Conservation (phyloP, 2,888 invertebrate species). For the Sphaerophoria taeniata region DNA sequence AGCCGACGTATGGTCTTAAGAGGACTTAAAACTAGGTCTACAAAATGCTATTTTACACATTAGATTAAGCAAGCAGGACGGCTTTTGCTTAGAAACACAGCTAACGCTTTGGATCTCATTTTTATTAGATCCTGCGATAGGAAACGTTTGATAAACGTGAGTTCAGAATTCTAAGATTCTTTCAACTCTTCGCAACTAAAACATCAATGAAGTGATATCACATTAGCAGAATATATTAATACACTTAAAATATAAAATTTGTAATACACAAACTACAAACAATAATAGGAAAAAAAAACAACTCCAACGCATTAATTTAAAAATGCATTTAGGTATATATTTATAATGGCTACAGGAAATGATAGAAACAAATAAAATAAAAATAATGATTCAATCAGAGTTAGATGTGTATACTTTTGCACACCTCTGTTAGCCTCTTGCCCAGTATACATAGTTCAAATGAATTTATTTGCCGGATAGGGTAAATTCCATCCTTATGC, state of each 20-base stretch:
- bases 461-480: conserved; percentile 79
- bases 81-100: conserved; percentile 65
- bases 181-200: conserved; percentile 21
- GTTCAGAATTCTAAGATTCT: conserved; percentile 64
- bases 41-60: conserved; percentile 75
- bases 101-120: background rate
- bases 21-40: background rate
- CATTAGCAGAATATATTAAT: conserved; percentile 81
- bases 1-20: background rate
- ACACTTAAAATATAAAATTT: conserved; percentile 75
- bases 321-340: background rate
- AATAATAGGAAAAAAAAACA: conserved; percentile 67
- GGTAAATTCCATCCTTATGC: conserved; percentile 78
- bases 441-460: conserved; percentile 76
- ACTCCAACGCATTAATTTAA: conserved; percentile 55
- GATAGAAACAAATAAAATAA: conserved; percentile 74
- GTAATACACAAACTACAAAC: conserved; percentile 56
- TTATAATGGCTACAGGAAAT: conserved; percentile 51
- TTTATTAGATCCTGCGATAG: background rate
- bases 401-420: conserved; percentile 79
- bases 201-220: conserved; percentile 79
- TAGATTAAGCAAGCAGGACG: conserved; percentile 59
- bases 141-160: conserved; percentile 74
- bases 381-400: conserved; percentile 80
- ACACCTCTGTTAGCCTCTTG: conserved; percentile 81